Evolutionary conservation across 2,797 vertebrate species (phyloP), one percentile per base, ranked within the genome.

Genomic region (Pangasius krempfi): DNA sequence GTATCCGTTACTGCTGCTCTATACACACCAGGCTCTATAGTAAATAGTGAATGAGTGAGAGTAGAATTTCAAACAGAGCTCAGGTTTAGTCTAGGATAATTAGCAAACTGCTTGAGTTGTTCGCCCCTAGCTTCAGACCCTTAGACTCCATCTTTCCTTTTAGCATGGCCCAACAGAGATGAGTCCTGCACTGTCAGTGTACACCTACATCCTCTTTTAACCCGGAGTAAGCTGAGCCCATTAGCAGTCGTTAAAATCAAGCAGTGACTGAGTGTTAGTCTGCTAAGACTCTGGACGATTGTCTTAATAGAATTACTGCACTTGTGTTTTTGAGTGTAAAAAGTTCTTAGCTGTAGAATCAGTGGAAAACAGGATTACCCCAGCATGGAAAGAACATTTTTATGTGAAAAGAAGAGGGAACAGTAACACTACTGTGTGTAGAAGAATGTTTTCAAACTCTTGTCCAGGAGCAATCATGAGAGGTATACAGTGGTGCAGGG

Each of bases 211-310:
- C 52, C 5, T 81, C 18, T 3, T 14, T 25, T 40, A 44, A 33
- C 9, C 8, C 1, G 8, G 20, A 25, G 40, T 73, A 88, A 56
- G 60, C 40, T 27, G 22, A 73, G 9, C 54, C 58, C 83, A 86
- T 87, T 66, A 79, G 22, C 3, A 8, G 54, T 10, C 44, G 78
- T 83, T 91, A n/a, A 82, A 75, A 73, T 87, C 44, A 82, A 85
- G 50, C 66, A 27, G 54, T 18, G 58, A 37, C 81, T 50, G 16
- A 60, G 62, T 44, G 27, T 47, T 40, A 76, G 6, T 70, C 87
- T 78, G 66, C 27, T 75, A 14, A 50, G 18, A 52, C 30, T 54
- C 52, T 62, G 58, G 50, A 62, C 72, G 62, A 86, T 22, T 60
- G 82, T 56, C 22, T 87, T 60, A 82, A 89, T 30, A 27, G 70